Percentiles rank a stretch among this genome's conserved stretches.
Conservation (phyloP, 2,797 vertebrate species). For the Danio albolineatus region DNA sequence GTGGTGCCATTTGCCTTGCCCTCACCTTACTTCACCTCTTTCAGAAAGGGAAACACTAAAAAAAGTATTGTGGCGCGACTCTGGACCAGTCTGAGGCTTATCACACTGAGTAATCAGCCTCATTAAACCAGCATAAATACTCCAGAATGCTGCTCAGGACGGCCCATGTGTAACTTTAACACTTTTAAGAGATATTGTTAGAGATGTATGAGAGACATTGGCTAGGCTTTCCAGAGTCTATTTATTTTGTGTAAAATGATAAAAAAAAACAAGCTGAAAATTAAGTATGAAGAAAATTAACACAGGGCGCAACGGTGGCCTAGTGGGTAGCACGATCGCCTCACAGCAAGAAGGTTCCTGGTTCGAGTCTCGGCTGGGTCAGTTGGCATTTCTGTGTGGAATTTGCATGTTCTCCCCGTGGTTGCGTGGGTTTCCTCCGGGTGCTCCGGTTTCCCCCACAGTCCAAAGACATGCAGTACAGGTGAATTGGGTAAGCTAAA, state of each 20-base stretch:
- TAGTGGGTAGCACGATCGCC: no score
- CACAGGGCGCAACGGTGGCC: no score
- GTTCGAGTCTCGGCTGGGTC: no score
- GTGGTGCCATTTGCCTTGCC: constrained; percentile 32
- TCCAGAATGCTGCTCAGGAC: not conserved
- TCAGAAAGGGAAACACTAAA: not conserved
- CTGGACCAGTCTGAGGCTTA: constrained; percentile 11
- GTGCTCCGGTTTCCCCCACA: no score
- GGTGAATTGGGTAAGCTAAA: no score
- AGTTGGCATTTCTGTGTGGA: no score
- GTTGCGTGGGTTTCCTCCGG: no score
- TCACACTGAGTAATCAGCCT: constrained; percentile 26
- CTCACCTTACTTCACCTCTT: constrained; percentile 54
- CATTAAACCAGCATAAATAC: constrained; percentile 34
- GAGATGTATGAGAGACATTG: not conserved
- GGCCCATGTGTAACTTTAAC: not conserved
- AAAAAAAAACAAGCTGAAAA: no score
- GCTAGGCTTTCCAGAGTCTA: not conserved
- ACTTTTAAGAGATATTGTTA: not conserved
- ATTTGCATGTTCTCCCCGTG: no score
- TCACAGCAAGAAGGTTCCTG: no score
- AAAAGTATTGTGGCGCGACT: not conserved
- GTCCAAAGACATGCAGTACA: no score
- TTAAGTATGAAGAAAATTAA: not conserved
- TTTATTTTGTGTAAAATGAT: no score